phyloP scores from a whole-genome alignment of 2,113 vertebrate genomes.

The Brienomyrus brachyistius region DNA sequence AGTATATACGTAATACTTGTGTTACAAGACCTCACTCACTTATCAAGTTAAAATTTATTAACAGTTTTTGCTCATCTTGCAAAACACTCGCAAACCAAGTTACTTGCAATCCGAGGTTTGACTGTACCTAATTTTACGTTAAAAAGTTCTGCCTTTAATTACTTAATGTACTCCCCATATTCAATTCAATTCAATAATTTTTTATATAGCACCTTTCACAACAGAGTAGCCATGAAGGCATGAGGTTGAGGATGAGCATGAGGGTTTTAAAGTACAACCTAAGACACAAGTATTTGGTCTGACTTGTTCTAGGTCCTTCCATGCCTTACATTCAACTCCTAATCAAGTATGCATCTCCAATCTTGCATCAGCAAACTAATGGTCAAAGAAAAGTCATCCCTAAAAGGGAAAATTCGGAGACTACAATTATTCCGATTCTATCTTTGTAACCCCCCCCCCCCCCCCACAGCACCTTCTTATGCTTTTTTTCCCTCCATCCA shows the following conservation, averaged over 20 bases:
- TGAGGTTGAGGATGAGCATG: neutral
- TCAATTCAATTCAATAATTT: neutral
- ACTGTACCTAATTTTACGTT: slow-evolving; percentile 63
- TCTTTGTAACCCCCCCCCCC: neutral
- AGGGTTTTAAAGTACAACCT: neutral
- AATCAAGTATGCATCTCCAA: neutral
- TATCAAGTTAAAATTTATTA: too few species aligned
- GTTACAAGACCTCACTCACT: too few species aligned
- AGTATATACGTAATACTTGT: too few species aligned
- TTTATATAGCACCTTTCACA: neutral
- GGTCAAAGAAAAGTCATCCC: neutral
- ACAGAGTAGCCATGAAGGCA: neutral
- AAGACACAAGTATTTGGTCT: neutral
- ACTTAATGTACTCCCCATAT: neutral
- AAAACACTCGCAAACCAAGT: too few species aligned
- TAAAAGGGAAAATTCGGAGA: neutral
- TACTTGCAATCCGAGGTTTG: too few species aligned
- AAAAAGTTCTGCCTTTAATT: neutral
- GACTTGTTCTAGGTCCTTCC: neutral
- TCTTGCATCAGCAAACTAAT: neutral
- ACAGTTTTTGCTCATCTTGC: too few species aligned
- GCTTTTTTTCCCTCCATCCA: neutral
- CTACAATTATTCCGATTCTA: neutral
- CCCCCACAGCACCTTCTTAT: neutral
- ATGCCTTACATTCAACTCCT: neutral